Conservation (phyloP, 1,140 invertebrate genomes). For the Chironomus tepperi region DNA sequence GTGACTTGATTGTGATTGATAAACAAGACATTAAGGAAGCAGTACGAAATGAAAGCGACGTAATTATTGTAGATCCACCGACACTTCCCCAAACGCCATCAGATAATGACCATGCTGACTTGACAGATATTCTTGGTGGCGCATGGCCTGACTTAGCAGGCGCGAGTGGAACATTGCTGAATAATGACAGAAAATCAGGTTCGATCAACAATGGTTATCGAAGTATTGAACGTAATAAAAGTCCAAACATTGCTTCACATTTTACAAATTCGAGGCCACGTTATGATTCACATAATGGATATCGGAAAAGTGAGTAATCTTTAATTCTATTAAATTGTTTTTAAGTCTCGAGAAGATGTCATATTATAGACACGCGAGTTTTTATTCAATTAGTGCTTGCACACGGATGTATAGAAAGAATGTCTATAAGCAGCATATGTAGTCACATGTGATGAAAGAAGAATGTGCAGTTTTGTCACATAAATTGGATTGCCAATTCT, state of each 20-base stretch:
- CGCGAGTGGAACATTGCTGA: conserved; percentile 30
- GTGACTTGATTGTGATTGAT: conserved; percentile 32
- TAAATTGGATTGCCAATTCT: too few relatives aligned
- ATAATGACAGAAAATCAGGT: conserved; percentile 26
- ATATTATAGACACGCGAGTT: too few relatives aligned
- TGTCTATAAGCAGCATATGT: too few relatives aligned
- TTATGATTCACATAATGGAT: conserved; percentile 17
- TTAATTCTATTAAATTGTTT: too few relatives aligned
- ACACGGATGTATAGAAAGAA: too few relatives aligned
- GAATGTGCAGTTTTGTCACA: too few relatives aligned
- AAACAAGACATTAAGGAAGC: conserved; percentile 32
- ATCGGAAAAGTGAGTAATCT: not conserved
- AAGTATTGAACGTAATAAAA: not conserved
- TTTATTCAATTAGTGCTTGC: too few relatives aligned
- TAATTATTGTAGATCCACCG: conserved; percentile 34
- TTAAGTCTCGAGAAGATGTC: too few relatives aligned
- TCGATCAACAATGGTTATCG: not conserved
- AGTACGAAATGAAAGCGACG: conserved; percentile 38
- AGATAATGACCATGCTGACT: conserved; percentile 31
- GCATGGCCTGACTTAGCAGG: conserved; percentile 37
- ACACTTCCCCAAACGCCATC: conserved; percentile 27
- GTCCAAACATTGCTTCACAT: not conserved
- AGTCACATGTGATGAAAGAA: too few relatives aligned
- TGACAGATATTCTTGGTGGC: conserved; percentile 38
- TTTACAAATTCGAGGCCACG: not conserved